Evolutionary conservation across 2,113 vertebrate genomes (phyloP).

Genomic region (Phocoena phocoena): DNA sequence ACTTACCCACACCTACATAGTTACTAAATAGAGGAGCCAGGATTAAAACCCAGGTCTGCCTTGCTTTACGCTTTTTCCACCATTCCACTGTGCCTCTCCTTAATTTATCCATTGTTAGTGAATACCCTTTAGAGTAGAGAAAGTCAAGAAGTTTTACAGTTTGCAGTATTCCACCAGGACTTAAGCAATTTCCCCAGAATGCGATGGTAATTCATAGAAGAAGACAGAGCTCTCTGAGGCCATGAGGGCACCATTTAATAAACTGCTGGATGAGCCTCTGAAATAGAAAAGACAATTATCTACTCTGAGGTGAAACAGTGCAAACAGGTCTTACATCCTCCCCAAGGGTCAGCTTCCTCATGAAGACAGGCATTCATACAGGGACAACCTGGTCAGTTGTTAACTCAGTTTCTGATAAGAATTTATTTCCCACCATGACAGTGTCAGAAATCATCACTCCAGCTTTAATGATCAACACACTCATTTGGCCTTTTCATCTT

Average conservation of each 20-base stretch:
- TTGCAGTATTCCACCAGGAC: background rate
- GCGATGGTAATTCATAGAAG: background rate
- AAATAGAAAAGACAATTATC: background rate
- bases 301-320: background rate
- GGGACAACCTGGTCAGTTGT: background rate
- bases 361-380: background rate
- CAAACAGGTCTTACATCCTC: background rate
- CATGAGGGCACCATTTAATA: background rate
- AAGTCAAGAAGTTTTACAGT: background rate
- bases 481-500: constrained; percentile 23
- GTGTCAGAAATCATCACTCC: constrained; percentile 32
- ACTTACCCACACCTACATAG: background rate
- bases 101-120: background rate
- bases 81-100: background rate
- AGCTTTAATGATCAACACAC: constrained; percentile 46
- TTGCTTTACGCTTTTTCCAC: background rate
- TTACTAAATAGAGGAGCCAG: background rate
- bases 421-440: background rate
- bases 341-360: background rate
- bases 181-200: constrained; percentile 3
- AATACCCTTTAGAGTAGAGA: background rate
- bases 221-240: background rate
- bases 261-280: background rate
- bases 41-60: background rate
- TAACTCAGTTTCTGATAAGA: constrained; percentile 48